Evolutionary conservation across 1,140 invertebrate species (phyloP).

Genomic region (Oryctes rhinoceros): DNA sequence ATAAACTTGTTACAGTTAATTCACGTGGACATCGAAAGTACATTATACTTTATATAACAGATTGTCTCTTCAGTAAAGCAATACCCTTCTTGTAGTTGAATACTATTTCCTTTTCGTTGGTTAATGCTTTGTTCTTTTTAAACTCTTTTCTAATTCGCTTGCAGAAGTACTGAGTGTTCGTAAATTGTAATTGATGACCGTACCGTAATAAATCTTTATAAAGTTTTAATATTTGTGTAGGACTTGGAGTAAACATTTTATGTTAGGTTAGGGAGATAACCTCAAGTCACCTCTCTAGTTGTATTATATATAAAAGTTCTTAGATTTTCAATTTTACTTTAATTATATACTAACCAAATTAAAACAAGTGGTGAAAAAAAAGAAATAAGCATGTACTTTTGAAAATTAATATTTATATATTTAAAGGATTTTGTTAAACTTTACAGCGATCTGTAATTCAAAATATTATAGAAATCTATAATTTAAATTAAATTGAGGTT

Average conservation of each 20-base stretch:
- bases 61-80: constrained; percentile 43
- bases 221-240: constrained; percentile 62
- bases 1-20: constrained; percentile 1
- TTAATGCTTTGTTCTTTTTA: constrained; percentile 65
- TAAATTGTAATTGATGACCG: constrained; percentile 67
- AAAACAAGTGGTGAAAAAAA: too few species aligned
- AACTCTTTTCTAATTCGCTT: constrained; percentile 68
- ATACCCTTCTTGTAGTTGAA: constrained; percentile 63
- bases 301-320: too few species aligned
- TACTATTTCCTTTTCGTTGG: constrained; percentile 63
- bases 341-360: too few species aligned
- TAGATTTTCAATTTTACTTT: too few species aligned
- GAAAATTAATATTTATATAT: background rate
- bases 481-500: too few species aligned
- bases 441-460: background rate
- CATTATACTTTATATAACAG: constrained; percentile 47
- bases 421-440: background rate
- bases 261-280: background rate
- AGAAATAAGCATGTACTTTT: background rate
- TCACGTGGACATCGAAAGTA: background rate
- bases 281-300: background rate
- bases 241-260: constrained; percentile 60
- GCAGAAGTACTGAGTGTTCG: constrained; percentile 69
- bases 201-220: constrained; percentile 71
- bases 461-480: too few species aligned